These are phyloP conservation scores for Euclidia mi DNA, from an alignment of 2,888 invertebrate genomes.

Conservation along the genomic window DNA sequence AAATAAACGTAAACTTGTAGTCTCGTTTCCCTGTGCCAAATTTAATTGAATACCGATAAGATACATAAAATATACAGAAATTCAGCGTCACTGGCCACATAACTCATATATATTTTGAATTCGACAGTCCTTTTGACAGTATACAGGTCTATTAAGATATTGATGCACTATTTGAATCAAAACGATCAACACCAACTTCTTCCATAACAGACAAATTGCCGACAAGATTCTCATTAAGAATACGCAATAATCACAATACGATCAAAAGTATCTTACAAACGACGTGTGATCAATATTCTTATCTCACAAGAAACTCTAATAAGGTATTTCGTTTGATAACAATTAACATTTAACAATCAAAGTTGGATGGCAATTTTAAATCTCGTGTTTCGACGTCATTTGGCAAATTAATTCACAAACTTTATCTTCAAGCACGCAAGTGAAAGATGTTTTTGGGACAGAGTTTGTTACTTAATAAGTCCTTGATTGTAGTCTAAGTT, in stretches of 20 bases:
- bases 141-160: too few relatives aligned
- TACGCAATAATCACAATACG: neutral
- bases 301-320: slow-evolving; percentile 54
- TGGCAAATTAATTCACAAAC: slow-evolving; percentile 87
- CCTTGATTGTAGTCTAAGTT: slow-evolving; percentile 58
- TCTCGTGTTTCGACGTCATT: slow-evolving; percentile 86
- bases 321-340: slow-evolving; percentile 76
- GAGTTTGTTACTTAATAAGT: slow-evolving; percentile 77
- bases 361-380: slow-evolving; percentile 82
- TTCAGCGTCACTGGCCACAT: too few relatives aligned
- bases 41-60: too few relatives aligned
- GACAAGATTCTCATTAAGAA: neutral
- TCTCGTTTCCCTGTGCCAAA: too few relatives aligned
- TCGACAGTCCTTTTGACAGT: too few relatives aligned
- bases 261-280: slow-evolving; percentile 6
- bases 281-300: slow-evolving; percentile 38
- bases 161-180: too few relatives aligned
- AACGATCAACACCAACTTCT: too few relatives aligned
- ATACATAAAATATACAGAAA: too few relatives aligned
- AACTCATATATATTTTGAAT: too few relatives aligned
- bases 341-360: slow-evolving; percentile 87
- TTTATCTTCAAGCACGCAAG: slow-evolving; percentile 82
- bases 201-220: too few relatives aligned
- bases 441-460: slow-evolving; percentile 80
- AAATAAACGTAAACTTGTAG: too few relatives aligned